A percentile compares a stretch with the other conserved stretches of the same genome.
These are phyloP conservation scores for Xanthia togata DNA, from an alignment of 2,888 invertebrate genomes.

Conservation along the genomic window DNA sequence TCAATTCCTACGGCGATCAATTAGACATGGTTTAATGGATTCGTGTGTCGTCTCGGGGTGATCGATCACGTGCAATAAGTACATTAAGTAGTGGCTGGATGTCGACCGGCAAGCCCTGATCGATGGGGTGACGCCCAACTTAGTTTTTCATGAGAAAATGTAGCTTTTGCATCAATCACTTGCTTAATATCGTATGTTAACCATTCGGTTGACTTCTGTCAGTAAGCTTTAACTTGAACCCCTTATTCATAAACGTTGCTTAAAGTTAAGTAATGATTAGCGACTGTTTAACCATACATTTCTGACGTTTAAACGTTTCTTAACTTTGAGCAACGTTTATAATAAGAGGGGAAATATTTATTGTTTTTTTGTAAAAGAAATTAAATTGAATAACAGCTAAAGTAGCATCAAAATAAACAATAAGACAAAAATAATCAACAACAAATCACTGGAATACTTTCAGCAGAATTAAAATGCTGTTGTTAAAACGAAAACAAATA, in stretches of 20 bases:
- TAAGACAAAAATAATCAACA: neutral
- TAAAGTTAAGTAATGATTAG: too few species aligned
- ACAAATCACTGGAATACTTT: neutral
- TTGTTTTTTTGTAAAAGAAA: neutral
- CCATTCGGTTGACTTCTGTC: constrained; percentile 10
- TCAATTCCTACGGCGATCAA: constrained; percentile 86
- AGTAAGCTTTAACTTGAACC: neutral
- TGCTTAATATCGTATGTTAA: constrained; percentile 37
- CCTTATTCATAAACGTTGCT: too few species aligned
- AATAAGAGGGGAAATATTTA: too few species aligned
- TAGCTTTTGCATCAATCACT: constrained; percentile 53
- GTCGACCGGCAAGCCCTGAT: constrained; percentile 78
- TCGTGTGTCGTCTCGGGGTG: constrained; percentile 83
- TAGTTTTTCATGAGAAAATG: constrained; percentile 62
- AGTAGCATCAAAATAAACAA: neutral
- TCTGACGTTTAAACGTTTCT: too few species aligned
- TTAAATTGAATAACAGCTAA: neutral
- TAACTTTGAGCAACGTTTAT: too few species aligned
- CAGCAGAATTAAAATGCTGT: neutral
- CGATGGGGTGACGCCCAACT: constrained; percentile 73
- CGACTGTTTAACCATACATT: too few species aligned
- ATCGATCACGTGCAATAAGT: constrained; percentile 86
- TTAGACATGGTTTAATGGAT: constrained; percentile 89
- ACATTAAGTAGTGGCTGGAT: constrained; percentile 85
- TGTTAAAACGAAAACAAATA: constrained; percentile 13